Base-by-base conservation (phyloP, 2,113 vertebrate species). In the Aegithalos caudatus region DNA sequence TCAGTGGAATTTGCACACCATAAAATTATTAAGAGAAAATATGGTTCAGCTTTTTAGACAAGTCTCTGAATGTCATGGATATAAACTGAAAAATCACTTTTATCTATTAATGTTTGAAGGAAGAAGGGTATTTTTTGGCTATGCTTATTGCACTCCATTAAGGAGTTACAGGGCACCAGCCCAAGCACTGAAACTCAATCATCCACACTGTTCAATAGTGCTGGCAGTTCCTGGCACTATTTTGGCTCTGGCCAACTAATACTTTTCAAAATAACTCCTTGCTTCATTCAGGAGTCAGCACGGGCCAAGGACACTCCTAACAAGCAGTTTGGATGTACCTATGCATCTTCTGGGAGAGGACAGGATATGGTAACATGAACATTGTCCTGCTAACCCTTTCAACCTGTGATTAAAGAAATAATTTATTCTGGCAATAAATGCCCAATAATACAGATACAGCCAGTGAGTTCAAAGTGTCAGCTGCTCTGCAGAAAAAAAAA, bases 21-120 rank as follows among this genome's bases (percentile, higher is more conserved):
- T 79, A 91, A 91, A 95, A 81, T 91, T 84, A 94, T 57, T 50
- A 70, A 69, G 44, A 90, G 47, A 94, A 87, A 95, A 70, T 92
- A 51, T 6, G 3, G 19, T 90, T 83, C 42, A 74, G 50, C 66
- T 86, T 91, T 81, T 88, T 48, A 90, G 56, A 83, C 48, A 1
- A 3, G 37, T 35, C 44, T 81, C 60, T 61, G 60, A 73, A 83
- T 60, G 25, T 71, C 28, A 64, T 11, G 44, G 40, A 93, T 81
- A 20, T 58, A 93, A 78, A 88, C 5, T 66, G 38, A 86, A 94
- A 95, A 86, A 78, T 83, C 76, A 78, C 27, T 56, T 78, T 31
- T 94, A 88, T 92, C 78, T 88, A 62, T 71, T 86, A 77, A 90
- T 12, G 74, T 42, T 56, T 84, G 38, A 70, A 69, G 44, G 50